Evolutionary conservation across 2,113 vertebrate species (phyloP).

Genomic region (Ptychochromis oligacanthus): DNA sequence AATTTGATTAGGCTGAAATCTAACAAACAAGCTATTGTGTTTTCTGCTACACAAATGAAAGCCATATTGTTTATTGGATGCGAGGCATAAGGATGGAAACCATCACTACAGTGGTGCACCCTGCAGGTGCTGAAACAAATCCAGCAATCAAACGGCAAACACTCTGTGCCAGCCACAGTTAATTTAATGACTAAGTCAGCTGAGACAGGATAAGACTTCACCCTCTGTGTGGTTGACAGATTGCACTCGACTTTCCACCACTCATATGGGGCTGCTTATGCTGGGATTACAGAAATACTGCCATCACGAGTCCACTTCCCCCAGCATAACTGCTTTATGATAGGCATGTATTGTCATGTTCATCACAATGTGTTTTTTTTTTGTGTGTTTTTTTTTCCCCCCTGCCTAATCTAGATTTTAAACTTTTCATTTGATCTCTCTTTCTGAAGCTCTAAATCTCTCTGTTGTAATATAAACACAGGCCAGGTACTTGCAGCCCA

Average conservation of each 20-base stretch:
- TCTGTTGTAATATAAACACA: background rate
- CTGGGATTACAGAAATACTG: background rate
- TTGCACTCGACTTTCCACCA: background rate
- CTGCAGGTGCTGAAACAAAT: slow-evolving; percentile 12
- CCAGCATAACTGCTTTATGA: background rate
- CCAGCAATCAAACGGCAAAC: background rate
- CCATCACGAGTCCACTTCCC: background rate
- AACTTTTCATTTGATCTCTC: too few species aligned
- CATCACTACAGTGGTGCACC: background rate
- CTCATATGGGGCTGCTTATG: background rate
- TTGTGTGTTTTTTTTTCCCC: too few species aligned
- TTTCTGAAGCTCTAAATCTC: background rate
- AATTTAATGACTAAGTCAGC: slow-evolving; percentile 3
- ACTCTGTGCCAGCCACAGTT: background rate
- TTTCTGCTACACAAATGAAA: background rate
- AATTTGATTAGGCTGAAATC: background rate
- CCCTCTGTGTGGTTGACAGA: slow-evolving; percentile 8
- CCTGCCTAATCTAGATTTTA: background rate
- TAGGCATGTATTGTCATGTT: background rate
- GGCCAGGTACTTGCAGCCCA: background rate
- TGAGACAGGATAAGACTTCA: background rate
- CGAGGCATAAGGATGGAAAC: background rate
- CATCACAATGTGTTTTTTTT: background rate
- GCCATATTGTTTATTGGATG: background rate
- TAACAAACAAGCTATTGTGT: background rate